These are phyloP conservation scores for Drymonia ruficornis DNA, from an alignment of 2,888 invertebrate species.

Conservation along the genomic window DNA sequence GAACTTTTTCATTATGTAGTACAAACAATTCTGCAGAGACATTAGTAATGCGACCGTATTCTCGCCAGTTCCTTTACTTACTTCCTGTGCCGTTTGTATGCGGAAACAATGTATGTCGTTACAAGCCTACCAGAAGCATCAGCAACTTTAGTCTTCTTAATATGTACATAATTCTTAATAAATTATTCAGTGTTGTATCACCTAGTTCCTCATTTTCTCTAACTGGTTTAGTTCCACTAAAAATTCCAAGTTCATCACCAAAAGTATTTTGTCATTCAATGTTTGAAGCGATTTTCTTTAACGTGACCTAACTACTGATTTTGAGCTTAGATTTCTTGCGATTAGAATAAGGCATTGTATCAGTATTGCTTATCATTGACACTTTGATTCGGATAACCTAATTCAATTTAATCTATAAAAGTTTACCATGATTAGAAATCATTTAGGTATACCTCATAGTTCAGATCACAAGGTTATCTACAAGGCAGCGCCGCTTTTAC, in stretches of 20 bases:
- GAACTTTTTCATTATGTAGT: conserved; percentile 22
- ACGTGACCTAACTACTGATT: not conserved
- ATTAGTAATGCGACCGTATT: conserved; percentile 43
- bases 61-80: conserved; percentile 42
- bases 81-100: conserved; percentile 53
- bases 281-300: not conserved
- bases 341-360: not conserved
- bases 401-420: conserved; percentile 33
- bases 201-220: conserved; percentile 5
- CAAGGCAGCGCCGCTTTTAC: conserved; percentile 18
- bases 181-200: conserved; percentile 7
- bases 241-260: not conserved
- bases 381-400: conserved; percentile 15
- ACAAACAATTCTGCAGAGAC: conserved; percentile 26
- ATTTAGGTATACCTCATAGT: conserved; percentile 21
- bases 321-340: too few relatives aligned
- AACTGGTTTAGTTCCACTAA: not conserved
- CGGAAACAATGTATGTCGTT: conserved; percentile 49
- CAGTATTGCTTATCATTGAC: not conserved
- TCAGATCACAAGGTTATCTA: conserved; percentile 34
- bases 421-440: conserved; percentile 34
- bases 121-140: conserved; percentile 29
- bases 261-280: not conserved
- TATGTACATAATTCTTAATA: conserved; percentile 1
- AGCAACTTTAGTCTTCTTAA: conserved; percentile 11